Base-by-base conservation (phyloP, 2,888 invertebrate genomes). In the Meiosimyza platycephala region DNA sequence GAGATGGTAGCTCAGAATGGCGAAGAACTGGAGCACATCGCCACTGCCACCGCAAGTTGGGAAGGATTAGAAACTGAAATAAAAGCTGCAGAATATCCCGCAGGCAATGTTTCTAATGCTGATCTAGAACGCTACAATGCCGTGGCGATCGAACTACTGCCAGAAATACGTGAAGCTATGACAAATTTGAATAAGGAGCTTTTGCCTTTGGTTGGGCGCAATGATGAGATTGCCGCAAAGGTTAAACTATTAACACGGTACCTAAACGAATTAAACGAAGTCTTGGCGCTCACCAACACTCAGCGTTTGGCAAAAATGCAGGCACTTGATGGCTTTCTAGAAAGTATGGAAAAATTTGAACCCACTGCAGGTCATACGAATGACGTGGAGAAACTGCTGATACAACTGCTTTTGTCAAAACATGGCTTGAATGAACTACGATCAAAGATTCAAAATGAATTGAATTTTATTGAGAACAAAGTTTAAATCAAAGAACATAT, bases 351-450 rank as follows among this genome's bases (percentile, higher is more conserved):
- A 9, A 22, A 28, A 6, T 9, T 60, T 22, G 33, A 60, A 33
- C 59, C 12, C 1, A 70, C 55, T 6, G 70, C 65, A 7, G 81
- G 78, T 3, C 79, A 77, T 0, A 71, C 74, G 7, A 79, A 79
- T 5, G 78, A 77, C 5, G 60, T 84, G 47, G 84, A 83, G 50
- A 81, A 76, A 72, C 77, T 77, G 12, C 71, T 83, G 13, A 76
- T 83, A 18, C 82, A 81, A 67, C 65, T 83, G 68, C 72, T 76
- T 1, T 59, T 83, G 57, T 80, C 80, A 50, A 84, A 82, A 63
- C 75, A 79, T 57, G 72, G 74, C 48, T 54, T 83, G 48, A 50
- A 75, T 16, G 65, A 67, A n/a, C 72, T 79, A 63, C 79, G 80
- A n/a, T 72, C 74, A n/a, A 75, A 79, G 69, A 73, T 82, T 1